Base-by-base conservation (phyloP, 2,888 invertebrate genomes). In the Meiosimyza platycephala region DNA sequence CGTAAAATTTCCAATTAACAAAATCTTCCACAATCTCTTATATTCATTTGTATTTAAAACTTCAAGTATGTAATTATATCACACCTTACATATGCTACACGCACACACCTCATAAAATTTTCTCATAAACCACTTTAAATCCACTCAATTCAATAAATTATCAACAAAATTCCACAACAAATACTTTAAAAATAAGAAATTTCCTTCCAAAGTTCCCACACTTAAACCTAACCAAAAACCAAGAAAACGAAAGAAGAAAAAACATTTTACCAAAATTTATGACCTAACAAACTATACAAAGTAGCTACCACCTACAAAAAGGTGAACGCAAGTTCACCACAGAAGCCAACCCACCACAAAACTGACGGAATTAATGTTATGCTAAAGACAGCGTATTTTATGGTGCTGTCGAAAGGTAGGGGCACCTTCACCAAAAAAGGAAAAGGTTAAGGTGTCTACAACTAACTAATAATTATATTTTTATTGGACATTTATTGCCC, bases 401-500 rank as follows among this genome's bases (percentile, higher is more conserved):
- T 40, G 40, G 40, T 9, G 40, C 40, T 40, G 40, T 40, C 40
- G 40, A 40, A 40, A 40, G 40, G 40, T 40, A 40, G 1, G 6
- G n/a, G n/a, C 52, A n/a, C 7, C 7, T 54, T n/a, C 54, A 9
- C 54, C 7, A 54, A 18, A n/a, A 54, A 13, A 40, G 40, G 40
- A 12, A 22, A 73, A 74, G 78, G 74, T 73, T 79, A 78, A 80
- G 78, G 80, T 80, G 82, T 77, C 65, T 72, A 51, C 80, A 76
- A 78, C 79, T 78, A 81, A 80, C 83, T 82, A 82, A 83, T 83
- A 84, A 83, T 85, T 85, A 84, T 84, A 83, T 83, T 82, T 84
- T 85, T 83, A 85, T 84, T 84, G 81, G 84, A 84, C 85, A 84
- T 84, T 84, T 85, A 85, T 84, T 85, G 82, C 83, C 80, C 54